Evolutionary conservation across 2,888 invertebrate genomes (phyloP).

Genomic region (Prosapia bicincta): DNA sequence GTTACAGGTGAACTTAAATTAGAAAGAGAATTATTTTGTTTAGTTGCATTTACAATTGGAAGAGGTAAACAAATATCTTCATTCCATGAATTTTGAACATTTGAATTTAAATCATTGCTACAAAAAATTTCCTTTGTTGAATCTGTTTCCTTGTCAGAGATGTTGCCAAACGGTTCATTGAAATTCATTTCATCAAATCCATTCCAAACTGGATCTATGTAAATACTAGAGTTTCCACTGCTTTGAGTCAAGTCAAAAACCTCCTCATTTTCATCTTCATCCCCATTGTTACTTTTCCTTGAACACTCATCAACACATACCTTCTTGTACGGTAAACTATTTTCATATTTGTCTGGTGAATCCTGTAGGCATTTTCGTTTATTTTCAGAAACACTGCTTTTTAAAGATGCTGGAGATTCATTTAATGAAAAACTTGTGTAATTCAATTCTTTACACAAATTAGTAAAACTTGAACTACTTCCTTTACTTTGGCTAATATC

Average conservation of each 20-base stretch:
- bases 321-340: neutral
- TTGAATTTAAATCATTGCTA: neutral
- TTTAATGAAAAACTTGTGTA: neutral
- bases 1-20: neutral
- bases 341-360: neutral
- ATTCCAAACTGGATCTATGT: slow-evolving; percentile 33
- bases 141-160: neutral
- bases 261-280: too few species aligned
- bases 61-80: neutral
- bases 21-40: neutral
- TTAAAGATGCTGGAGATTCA: neutral
- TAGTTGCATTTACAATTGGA: neutral
- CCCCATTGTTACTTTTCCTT: neutral
- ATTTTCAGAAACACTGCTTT: neutral
- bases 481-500: too few species aligned
- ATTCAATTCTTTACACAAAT: neutral
- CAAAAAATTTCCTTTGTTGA: neutral
- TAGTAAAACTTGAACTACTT: neutral
- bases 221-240: neutral
- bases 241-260: neutral
- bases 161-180: too few species aligned
- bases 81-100: neutral
- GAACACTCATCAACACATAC: neutral
- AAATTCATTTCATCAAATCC: slow-evolving; percentile 29
- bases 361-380: neutral